Evolutionary conservation across 1,140 invertebrate genomes (phyloP), one percentile per base, ranked within the genome.

Genomic region (Euschistus heros): DNA sequence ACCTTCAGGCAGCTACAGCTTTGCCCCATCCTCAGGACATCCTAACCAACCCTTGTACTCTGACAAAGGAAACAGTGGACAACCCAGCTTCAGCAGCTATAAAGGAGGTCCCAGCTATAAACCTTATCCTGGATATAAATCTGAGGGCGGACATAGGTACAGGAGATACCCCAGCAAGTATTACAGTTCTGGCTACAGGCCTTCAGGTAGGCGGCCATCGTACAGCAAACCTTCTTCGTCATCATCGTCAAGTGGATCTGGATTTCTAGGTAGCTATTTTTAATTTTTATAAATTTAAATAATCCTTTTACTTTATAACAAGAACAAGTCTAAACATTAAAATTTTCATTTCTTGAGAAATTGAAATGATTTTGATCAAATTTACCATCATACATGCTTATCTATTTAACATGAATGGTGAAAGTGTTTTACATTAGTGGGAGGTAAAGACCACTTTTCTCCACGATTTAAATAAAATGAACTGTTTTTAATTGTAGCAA

Each of bases 101-200:
- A 57, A 57, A 26, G 18, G 18, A 20, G 20, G 18, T 2, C 24
- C 15, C 22, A 57, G 54, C 47, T 37, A 37, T 13, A 37, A 37
- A 37, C 33, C 33, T 13, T 37, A 37, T 37, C 33, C 33, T 13
- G 20, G 54, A 20, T 57, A 57, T 22, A 57, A 57, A 14, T 20
- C 18, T 4, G 54, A 57, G 20, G 24, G 54, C 54, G 8, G 24
- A 4, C 54, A 22, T 24, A 57, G 54, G 24, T 57, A 57, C 15
- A 20, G 54, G 24, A 22, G 54, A 6, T 57, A 57, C 54, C 54
- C 54, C 2, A 57, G 54, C 24, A 57, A 57, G 26, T 57, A 20
- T 8, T 26, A 57, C 24, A 24, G 18, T 24, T 57, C 54, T 8
- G 54, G 54, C 3, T 57, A 57, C 24, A 22, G 54, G 24, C 54